Evolutionary conservation across 2,888 invertebrate species (phyloP).

Genomic region (Leptura quadrifasciata): DNA sequence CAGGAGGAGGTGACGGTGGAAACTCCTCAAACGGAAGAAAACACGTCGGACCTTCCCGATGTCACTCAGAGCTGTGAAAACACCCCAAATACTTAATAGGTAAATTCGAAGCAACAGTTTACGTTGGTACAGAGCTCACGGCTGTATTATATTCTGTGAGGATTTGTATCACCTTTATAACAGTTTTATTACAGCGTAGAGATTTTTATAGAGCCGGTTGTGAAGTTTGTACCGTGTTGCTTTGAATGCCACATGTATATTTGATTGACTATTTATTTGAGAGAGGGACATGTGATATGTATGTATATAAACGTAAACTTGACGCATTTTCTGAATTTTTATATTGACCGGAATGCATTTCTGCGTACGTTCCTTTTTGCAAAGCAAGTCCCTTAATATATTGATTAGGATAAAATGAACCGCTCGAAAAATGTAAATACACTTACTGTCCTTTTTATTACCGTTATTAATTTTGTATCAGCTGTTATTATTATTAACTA

Average conservation of each 20-base stretch:
- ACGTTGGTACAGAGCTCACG: conserved; percentile 43
- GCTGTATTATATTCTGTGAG: conserved; percentile 25
- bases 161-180: conserved; percentile 50
- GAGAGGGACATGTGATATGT: conserved; percentile 72
- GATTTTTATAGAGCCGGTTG: conserved; percentile 43
- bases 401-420: conserved; percentile 29
- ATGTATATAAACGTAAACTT: conserved; percentile 69
- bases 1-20: conserved; percentile 64
- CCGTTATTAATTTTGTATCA: conserved; percentile 22
- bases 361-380: conserved; percentile 62
- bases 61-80: conserved; percentile 67
- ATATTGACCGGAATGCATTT: conserved; percentile 71
- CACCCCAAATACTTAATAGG: conserved; percentile 57
- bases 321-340: conserved; percentile 72
- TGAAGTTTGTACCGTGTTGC: conserved; percentile 55
- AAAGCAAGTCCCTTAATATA: conserved; percentile 48
- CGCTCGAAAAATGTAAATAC: conserved; percentile 57
- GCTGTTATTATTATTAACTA: conserved; percentile 11
- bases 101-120: conserved; percentile 38
- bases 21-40: conserved; percentile 37
- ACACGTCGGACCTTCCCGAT: conserved; percentile 64
- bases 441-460: conserved; percentile 50
- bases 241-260: conserved; percentile 55
- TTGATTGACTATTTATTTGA: conserved; percentile 61
- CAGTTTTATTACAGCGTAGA: conserved; percentile 35